phyloP scores from a whole-genome alignment of 1,140 invertebrate species.

The Aleiodes sp. region DNA sequence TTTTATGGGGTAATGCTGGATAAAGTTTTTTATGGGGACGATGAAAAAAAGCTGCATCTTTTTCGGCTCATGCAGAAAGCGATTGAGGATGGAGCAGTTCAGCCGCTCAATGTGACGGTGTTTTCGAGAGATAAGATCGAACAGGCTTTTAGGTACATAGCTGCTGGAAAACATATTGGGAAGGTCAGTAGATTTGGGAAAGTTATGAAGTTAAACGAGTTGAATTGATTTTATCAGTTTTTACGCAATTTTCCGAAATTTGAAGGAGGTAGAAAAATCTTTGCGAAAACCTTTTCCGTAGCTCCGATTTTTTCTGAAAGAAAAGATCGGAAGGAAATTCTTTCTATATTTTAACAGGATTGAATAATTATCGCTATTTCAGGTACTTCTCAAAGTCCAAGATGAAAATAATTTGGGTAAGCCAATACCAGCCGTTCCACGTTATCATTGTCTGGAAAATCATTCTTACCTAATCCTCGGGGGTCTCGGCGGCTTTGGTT shows the following conservation, averaged over 20 bases:
- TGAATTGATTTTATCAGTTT: no score
- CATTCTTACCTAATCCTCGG: constrained; percentile 69
- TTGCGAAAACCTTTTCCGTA: no score
- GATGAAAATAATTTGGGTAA: constrained; percentile 51
- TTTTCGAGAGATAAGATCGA: constrained; percentile 64
- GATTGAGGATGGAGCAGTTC: constrained; percentile 65
- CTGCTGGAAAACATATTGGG: constrained; percentile 79
- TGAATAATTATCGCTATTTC: background rate
- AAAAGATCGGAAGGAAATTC: no score
- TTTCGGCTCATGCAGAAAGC: constrained; percentile 62
- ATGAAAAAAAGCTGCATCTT: constrained; percentile 47
- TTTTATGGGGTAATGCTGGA: constrained; percentile 81
- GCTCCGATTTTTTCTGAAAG: no score
- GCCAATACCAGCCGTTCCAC: constrained; percentile 63
- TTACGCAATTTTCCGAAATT: no score
- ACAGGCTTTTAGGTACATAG: constrained; percentile 71
- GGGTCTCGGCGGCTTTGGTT: constrained; percentile 83
- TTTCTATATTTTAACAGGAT: background rate
- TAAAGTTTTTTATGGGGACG: constrained; percentile 66
- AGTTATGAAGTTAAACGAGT: background rate
- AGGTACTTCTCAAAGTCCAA: constrained; percentile 72
- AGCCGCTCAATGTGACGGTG: constrained; percentile 62
- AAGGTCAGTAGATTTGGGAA: constrained; percentile 62
- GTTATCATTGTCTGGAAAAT: constrained; percentile 65
- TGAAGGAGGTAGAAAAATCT: no score